Evolutionary conservation across 2,113 vertebrate genomes (phyloP), one percentile per base, ranked within the genome.

Genomic region (Orycteropus afer): DNA sequence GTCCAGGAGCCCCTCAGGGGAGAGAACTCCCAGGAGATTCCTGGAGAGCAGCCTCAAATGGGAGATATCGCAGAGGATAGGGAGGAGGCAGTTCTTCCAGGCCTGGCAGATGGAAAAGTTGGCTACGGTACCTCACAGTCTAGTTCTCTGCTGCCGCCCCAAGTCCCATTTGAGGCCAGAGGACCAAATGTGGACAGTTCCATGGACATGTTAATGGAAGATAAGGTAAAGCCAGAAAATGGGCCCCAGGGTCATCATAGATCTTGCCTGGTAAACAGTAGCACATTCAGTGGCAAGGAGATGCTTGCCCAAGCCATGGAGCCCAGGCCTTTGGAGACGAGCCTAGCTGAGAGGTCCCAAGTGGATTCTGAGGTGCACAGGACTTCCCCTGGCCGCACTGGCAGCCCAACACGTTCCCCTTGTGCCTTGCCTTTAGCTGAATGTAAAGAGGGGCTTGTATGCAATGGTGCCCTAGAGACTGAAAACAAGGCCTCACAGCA

Each of bases 391-490:
- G 98, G 98, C 96, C 96, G 97, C 95, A 45, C 96, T 74, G 96
- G 79, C 87, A 95, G 96, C 97, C 98, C 97, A 22, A 97, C 95
- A 55, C 98, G 97, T 97, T 98, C 98, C 96, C 98, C 98, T 96
- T 98, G 99, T 99, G 99, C 99, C 99, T 99, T 99, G 98, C 98
- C 98, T 89, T 97, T 98, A 94, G 96, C 96, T 2, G 99, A 99
- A 97, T 98, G 91, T 98, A 98, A 98, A 97, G 98, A 99, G 5
- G 99, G 98, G 78, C 84, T 96, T 67, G 95, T 99, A 73, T 99
- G 98, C 94, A 99, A 99, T 0, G 99, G 99, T 45, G 98, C 99
- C 96, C 97, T 80, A 93, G 98, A 98, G 92, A 95, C 97, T 0
- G 98, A 98, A 96, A 98, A 98, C 97, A 98, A 98, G 96, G 78